These are phyloP conservation scores for Myiopsitta monachus DNA, from an alignment of 2,113 vertebrate species.

Conservation along the genomic window DNA sequence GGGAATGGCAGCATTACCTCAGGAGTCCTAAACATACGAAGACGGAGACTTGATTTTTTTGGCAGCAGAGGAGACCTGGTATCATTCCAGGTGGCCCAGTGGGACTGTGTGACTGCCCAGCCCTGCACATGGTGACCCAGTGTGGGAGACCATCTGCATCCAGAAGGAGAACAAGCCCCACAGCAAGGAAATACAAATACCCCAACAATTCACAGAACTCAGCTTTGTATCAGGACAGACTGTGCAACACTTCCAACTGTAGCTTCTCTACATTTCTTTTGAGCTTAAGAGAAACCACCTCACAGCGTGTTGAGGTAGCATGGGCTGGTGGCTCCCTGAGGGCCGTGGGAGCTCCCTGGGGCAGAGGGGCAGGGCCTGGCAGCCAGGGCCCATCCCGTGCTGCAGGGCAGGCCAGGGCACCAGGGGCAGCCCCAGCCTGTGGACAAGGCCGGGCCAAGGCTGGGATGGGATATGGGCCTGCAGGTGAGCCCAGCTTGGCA, in stretches of 20 bases:
- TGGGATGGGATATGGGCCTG: accelerated
- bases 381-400: neutral
- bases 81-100: neutral
- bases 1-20: neutral
- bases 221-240: neutral
- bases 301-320: neutral
- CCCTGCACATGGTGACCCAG: accelerated
- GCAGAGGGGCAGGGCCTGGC: neutral
- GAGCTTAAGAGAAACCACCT: neutral
- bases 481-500: accelerated
- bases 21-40: neutral
- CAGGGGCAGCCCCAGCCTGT: neutral
- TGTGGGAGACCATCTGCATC: neutral
- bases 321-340: neutral
- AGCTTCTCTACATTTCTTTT: neutral
- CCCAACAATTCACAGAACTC: neutral
- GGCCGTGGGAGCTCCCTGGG: neutral
- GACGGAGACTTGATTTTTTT: neutral
- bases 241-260: neutral
- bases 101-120: neutral
- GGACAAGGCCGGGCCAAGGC: accelerated
- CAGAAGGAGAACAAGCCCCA: neutral
- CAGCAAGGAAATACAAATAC: neutral
- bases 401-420: neutral
- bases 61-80: neutral